Percentiles rank a stretch among this genome's conserved stretches.
Conservation (phyloP, 2,797 vertebrate genomes). For the Coluber constrictor region DNA sequence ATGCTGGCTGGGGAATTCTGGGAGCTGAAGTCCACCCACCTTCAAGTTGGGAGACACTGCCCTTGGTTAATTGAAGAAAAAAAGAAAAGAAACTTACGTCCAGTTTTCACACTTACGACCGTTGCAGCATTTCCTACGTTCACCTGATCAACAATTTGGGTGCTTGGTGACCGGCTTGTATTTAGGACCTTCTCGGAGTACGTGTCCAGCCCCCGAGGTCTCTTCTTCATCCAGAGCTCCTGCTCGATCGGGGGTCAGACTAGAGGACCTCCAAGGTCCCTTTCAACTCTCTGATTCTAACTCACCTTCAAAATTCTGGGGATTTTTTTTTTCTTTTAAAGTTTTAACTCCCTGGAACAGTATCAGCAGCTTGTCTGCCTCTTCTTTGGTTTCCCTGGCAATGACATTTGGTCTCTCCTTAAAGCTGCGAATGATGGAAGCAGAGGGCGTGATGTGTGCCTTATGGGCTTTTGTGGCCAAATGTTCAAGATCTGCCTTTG, state of each 20-base stretch:
- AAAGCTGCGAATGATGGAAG: background rate
- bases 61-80: fast-evolving
- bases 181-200: background rate
- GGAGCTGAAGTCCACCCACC: too few species aligned
- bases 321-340: background rate
- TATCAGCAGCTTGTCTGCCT: background rate
- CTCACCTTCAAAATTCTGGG: background rate
- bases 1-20: too few species aligned
- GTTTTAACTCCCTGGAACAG: background rate
- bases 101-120: background rate
- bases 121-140: too few species aligned
- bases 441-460: background rate
- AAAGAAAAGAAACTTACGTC: background rate
- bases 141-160: background rate
- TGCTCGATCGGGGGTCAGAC: background rate
- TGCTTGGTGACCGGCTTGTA: background rate
- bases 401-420: background rate
- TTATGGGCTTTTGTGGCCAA: background rate
- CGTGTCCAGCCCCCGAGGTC: background rate
- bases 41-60: background rate
- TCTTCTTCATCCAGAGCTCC: background rate
- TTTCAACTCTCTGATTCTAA: background rate
- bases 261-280: background rate
- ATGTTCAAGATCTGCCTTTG: background rate
- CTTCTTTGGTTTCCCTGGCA: background rate